These are phyloP conservation scores for Sycophila texana DNA, from an alignment of 2,888 invertebrate genomes.

Conservation along the genomic window DNA sequence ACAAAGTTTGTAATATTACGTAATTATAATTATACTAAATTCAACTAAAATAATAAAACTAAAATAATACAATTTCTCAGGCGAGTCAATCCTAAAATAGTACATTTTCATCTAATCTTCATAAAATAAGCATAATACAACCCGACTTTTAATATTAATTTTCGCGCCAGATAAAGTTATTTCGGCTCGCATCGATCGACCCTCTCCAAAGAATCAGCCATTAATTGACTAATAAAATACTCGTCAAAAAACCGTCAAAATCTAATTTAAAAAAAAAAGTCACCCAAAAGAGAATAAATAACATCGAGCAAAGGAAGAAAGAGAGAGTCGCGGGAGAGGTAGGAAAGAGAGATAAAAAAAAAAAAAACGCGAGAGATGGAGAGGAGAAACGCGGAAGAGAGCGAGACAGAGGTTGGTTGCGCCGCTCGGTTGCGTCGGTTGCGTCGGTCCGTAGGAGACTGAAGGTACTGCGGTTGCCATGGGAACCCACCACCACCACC, in stretches of 20 bases:
- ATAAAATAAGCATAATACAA: background rate
- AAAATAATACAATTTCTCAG: no score
- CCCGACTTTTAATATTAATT: conserved; percentile 5
- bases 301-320: background rate
- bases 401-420: conserved; percentile 60
- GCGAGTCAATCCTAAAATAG: no score
- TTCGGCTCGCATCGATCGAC: background rate
- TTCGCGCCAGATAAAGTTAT: background rate
- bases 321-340: conserved; percentile 12
- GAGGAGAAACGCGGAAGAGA: conserved; percentile 15
- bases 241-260: background rate
- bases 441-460: conserved; percentile 50
- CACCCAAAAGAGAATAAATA: conserved; percentile 36
- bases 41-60: no score
- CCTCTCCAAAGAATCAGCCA: conserved; percentile 6
- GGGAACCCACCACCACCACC: conserved; percentile 72
- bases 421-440: conserved; percentile 62
- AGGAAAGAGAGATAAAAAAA: conserved; percentile 38
- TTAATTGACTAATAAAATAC: conserved; percentile 38
- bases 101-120: no score
- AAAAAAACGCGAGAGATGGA: conserved; percentile 40
- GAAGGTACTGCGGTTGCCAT: conserved; percentile 74
- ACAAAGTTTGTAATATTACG: no score
- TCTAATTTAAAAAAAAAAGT: no score
- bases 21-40: no score